Evolutionary conservation across 2,797 vertebrate genomes (phyloP).

Genomic region (Lacerta bilineata): DNA sequence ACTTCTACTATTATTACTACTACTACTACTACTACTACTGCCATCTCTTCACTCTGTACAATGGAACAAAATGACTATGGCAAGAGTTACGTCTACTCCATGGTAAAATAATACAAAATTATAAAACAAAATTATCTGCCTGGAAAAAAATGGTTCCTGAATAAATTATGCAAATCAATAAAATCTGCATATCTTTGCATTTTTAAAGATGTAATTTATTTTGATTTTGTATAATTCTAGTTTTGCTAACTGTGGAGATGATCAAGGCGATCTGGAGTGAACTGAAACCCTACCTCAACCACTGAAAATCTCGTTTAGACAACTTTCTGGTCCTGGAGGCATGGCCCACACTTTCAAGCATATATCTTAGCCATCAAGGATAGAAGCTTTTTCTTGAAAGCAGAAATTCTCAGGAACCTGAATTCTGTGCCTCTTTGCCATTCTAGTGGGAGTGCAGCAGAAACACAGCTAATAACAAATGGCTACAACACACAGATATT

Average conservation of each 20-base stretch:
- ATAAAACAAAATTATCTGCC: background rate
- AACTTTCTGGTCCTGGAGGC: background rate
- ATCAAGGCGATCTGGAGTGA: background rate
- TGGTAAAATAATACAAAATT: background rate
- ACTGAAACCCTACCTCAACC: too few relatives aligned
- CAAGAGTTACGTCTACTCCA: background rate
- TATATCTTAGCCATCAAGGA: too few relatives aligned
- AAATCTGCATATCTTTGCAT: background rate
- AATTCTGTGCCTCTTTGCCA: background rate
- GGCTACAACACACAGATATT: background rate
- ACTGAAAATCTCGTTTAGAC: background rate
- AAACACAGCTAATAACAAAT: background rate
- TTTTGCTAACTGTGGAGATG: background rate
- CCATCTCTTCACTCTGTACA: background rate
- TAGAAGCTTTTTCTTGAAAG: background rate
- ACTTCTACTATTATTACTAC: too few relatives aligned
- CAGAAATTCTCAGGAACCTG: background rate
- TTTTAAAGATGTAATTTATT: background rate
- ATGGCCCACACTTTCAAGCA: background rate
- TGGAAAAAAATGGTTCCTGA: background rate
- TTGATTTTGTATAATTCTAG: background rate
- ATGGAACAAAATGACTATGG: background rate
- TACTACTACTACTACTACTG: too few relatives aligned
- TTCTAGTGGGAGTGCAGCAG: background rate
- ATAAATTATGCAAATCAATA: background rate